phyloP scores from a whole-genome alignment of 2,888 invertebrate species.

The Spisula subtruncata region DNA sequence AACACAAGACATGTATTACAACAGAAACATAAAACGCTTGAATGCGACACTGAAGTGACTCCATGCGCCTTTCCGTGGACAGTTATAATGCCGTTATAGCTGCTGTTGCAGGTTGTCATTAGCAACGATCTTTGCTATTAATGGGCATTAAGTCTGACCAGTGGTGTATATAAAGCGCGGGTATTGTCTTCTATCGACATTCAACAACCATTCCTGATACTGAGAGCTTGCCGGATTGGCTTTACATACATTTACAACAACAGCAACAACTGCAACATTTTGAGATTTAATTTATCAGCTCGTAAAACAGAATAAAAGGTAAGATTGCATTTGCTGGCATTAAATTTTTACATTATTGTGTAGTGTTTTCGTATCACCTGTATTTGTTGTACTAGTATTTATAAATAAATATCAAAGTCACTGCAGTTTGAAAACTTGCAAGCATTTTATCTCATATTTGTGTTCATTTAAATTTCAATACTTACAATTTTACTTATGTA shows the following conservation, averaged over 20 bases:
- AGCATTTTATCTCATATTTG: too few species aligned
- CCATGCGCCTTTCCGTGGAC: too few species aligned
- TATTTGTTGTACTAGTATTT: too few species aligned
- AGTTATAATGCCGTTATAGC: not conserved
- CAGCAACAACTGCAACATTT: not conserved
- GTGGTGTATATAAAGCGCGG: not conserved
- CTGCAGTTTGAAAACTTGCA: too few species aligned
- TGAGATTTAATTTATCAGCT: not conserved
- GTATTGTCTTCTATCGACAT: not conserved
- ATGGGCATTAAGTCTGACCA: not conserved
- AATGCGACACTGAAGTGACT: too few species aligned
- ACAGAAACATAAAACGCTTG: too few species aligned
- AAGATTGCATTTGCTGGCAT: not conserved
- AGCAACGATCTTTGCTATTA: not conserved
- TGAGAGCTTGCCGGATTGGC: not conserved
- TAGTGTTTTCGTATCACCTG: not conserved
- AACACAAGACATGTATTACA: too few species aligned
- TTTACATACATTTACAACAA: too few species aligned
- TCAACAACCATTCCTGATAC: not conserved
- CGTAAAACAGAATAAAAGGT: not conserved
- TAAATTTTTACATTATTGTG: not conserved
- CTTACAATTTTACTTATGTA: too few species aligned
- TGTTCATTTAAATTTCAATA: too few species aligned
- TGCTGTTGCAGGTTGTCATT: not conserved
- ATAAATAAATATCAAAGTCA: too few species aligned